These are phyloP conservation scores for Folsomia manolachei DNA, from an alignment of 2,888 invertebrate species.

Conservation along the genomic window DNA sequence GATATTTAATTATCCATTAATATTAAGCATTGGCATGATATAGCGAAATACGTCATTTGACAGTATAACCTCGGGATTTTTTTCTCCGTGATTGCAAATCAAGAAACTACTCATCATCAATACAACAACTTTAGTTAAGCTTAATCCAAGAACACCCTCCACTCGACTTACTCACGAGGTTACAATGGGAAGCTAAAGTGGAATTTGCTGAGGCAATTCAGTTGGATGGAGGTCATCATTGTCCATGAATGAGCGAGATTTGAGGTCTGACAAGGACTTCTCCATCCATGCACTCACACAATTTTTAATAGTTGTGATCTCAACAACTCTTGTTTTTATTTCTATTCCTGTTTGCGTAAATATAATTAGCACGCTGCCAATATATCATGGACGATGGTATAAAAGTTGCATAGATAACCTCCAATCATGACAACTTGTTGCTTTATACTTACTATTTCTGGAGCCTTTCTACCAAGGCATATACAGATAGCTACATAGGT, in stretches of 20 bases:
- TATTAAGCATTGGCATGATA: neutral
- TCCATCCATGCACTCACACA: neutral
- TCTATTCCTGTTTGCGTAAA: neutral
- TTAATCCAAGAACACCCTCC: too few relatives aligned
- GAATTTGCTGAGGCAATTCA: neutral
- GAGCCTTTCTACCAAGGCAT: neutral
- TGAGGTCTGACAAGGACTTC: neutral
- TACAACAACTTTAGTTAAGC: neutral
- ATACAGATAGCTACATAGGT: neutral
- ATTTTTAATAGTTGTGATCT: neutral
- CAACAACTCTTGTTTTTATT: conserved; percentile 4
- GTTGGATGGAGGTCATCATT: neutral
- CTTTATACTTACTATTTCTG: neutral
- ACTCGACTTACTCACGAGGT: too few relatives aligned
- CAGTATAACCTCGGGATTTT: neutral
- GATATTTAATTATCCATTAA: neutral
- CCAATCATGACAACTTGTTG: neutral
- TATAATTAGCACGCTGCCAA: neutral
- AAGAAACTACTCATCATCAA: neutral
- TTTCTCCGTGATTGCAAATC: neutral
- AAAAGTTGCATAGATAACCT: neutral
- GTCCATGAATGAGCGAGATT: conserved; percentile 8
- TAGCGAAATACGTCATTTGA: too few relatives aligned
- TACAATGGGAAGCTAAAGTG: neutral
- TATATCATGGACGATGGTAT: neutral